Evolutionary conservation across 2,113 vertebrate species (phyloP), one percentile per base, ranked within the genome.

Genomic region (Pseudopipra pipra): DNA sequence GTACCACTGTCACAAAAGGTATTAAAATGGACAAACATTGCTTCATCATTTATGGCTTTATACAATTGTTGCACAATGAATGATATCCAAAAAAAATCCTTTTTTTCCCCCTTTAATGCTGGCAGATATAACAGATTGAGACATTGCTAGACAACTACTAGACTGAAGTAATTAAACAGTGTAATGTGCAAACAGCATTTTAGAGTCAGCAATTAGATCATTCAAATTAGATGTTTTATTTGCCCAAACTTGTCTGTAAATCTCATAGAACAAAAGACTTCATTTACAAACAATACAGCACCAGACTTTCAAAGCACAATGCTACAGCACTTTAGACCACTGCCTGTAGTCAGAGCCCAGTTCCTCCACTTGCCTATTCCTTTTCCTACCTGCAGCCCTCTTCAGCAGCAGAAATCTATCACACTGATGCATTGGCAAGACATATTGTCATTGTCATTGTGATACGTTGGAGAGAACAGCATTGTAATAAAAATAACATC

Each of bases 81-180:
- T 56, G 56, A 71, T 44, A 87, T 22, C 47, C 68, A 89, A 61
- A 76, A 80, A 94, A 90, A 87, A 66, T 62, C 68, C 21, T 65
- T 93, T 67, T 20, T 6, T 12, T 4, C 21, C 15, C 41, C 15
- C 39, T 39, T 80, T 71, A 89, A 80, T 66, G 88, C 67, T 96
- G 82, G 88, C 85, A 96, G 74, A 92, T 85, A 81, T 23, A 91
- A 84, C 72, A 91, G 87, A 91, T 43, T 93, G 83, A 97, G 89
- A 92, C 83, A 89, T 78, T 66, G 80, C 85, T 95, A 96, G 71
- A 97, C 87, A 91, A 55, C 85, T 78, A 93, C 82, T 91, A 97
- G 85, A 95, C 89, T 94, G 87, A 92, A 94, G 67, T 97, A 97
- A 97, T 96, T 95, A 97, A 97, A 85, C 49, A 65, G 62, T 20